These are phyloP conservation scores for Tenthredo mesomela DNA, from an alignment of 2,888 invertebrate genomes.

Conservation along the genomic window DNA sequence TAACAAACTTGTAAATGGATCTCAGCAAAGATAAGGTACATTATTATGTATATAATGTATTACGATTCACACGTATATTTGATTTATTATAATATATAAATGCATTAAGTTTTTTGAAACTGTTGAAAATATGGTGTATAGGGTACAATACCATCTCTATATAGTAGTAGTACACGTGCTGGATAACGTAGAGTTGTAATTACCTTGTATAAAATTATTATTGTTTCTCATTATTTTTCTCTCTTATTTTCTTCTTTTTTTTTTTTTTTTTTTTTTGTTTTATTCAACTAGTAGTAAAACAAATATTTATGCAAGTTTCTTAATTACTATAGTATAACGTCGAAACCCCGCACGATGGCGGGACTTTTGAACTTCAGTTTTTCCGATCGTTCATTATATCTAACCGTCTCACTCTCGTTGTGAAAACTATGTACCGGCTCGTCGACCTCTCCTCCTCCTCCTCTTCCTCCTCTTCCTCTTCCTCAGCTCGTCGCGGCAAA, in stretches of 20 bases:
- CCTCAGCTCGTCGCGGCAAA: conserved; percentile 28
- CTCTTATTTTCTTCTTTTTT: neutral
- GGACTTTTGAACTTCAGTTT: neutral
- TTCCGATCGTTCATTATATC: conserved; percentile 15
- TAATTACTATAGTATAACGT: conserved; percentile 2
- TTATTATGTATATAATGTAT: neutral
- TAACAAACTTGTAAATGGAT: conserved; percentile 35
- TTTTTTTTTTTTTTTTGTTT: neutral
- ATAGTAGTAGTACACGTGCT: too few species aligned
- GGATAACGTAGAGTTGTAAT: too few species aligned
- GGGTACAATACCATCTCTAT: too few species aligned
- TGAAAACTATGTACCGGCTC: neutral
- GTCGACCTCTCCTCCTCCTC: neutral
- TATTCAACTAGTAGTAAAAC: neutral
- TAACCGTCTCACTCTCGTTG: neutral
- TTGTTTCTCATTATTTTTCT: neutral
- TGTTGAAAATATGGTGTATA: too few species aligned
- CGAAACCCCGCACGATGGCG: neutral
- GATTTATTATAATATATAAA: neutral
- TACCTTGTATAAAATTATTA: neutral
- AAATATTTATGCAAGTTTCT: neutral
- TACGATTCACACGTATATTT: neutral
- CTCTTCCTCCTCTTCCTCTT: neutral
- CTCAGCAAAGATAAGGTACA: conserved; percentile 27
- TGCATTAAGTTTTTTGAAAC: neutral